phyloP scores from a whole-genome alignment of 2,797 vertebrate genomes.

The Phrynocephalus vlangalii region DNA sequence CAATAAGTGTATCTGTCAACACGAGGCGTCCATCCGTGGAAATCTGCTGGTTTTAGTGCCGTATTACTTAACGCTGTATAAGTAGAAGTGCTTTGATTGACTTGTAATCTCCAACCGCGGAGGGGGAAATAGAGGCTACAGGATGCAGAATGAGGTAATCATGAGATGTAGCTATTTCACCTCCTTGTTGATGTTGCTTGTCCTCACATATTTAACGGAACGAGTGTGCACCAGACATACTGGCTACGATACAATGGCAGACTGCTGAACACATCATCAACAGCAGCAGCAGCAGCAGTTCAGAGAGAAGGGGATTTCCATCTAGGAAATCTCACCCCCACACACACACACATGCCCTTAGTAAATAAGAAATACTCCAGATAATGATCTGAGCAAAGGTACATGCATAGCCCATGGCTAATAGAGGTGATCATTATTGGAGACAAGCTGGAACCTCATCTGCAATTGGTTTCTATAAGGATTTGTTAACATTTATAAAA shows the following conservation, averaged over 20 bases:
- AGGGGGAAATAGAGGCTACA: conserved; percentile 52
- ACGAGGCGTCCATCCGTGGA: conserved; percentile 66
- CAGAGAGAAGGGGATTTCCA: background rate
- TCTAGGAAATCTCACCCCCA: background rate
- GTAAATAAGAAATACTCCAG: too few relatives aligned
- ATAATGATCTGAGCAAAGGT: background rate
- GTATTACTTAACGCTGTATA: conserved; percentile 64
- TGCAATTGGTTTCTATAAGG: too few relatives aligned
- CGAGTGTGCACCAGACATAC: conserved; percentile 31
- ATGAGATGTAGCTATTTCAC: conserved; percentile 64
- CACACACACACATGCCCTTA: too few relatives aligned
- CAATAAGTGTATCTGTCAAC: conserved; percentile 68
- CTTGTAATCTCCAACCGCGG: conserved; percentile 67
- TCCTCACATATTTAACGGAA: conserved; percentile 47
- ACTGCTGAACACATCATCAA: background rate
- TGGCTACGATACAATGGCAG: conserved; percentile 10
- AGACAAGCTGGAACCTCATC: background rate
- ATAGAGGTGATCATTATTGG: too few relatives aligned
- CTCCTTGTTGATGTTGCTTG: conserved; percentile 53
- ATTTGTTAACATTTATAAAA: too few relatives aligned
- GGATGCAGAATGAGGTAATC: conserved; percentile 61
- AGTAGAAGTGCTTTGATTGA: conserved; percentile 69
- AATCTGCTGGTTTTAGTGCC: conserved; percentile 56
- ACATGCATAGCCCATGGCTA: background rate
- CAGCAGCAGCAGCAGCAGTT: background rate